Evolutionary conservation across 2,888 invertebrate genomes (phyloP), one percentile per base, ranked within the genome.

Genomic region (Cyclophora punctaria): DNA sequence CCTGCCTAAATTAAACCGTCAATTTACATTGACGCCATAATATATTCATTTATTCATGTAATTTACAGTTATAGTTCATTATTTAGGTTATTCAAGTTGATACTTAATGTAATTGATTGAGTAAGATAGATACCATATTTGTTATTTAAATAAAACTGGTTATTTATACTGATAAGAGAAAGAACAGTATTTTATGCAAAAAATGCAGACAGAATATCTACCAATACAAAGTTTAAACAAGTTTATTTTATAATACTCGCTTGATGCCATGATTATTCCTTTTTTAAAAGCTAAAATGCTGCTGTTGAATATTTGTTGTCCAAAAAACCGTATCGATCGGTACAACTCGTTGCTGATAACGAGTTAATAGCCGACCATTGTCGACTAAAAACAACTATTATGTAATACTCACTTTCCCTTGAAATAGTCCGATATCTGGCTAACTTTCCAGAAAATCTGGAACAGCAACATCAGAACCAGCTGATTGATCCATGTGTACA

Each of bases 391-490:
- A 49, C 33, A 40, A 44, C 7, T 40, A 45, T 56, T 48, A 51
- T 64, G 41, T 52, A 55, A 55, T 48, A 82, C 88, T 87, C 59
- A 88, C 88, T 83, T 83, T 66, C 80, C 82, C 57, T 73, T 82
- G 56, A 88, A 85, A 65, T 73, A 88, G 71, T 86, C 83, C 53
- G 85, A 80, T 69, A 88, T 79, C 69, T 88, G 88, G 72, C 79
- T 85, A 63, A 87, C 79, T 71, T 88, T 88, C 88, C 88, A 88
- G 67, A 88, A 81, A 64, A 87, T 85, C 70, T 88, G 87, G 56
- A 87, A 78, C 49, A 87, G 71, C 66, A 87, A 69, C 87, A 87
- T 87, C 62, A 88, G 69, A 60, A 87, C 60, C 7, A 85, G 83
- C 59, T 87, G 79, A 71, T 83, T 85, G 60, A 88, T 78, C 88